Base-by-base conservation (phyloP, 1,140 invertebrate genomes). In the Cataglyphis hispanica region DNA sequence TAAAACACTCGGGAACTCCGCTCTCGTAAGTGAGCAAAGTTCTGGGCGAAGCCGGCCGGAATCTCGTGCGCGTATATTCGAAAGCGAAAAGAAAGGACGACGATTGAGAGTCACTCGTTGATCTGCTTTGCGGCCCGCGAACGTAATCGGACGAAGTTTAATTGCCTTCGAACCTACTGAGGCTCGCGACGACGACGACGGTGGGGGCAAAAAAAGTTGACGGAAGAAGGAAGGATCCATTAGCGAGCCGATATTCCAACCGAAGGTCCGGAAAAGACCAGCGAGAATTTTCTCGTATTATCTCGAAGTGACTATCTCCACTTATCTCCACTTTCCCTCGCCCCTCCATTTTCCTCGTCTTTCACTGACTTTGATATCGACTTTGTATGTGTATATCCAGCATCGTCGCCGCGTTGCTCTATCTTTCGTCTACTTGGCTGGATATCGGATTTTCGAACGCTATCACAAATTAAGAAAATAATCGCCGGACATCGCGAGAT, bases 231-330 rank as follows among this genome's bases (percentile, higher is more conserved):
- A 85, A 69, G 69, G 74, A 85, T 87, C 84, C 86, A 87, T 87
- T 87, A 87, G 84, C 53, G 84, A 80, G 27, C 13, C 76, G 84
- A 85, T 85, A 80, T 85, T 80, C 84, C 37, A 16, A 50, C 31
- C 81, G 43, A 37, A 53, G 34, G n/a, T 37, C 43, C 34, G 66
- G 22, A 50, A 11, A 43, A 56, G 77, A 34, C 16, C 46, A 40
- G n/a, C 58, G 43, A 53, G 84, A 81, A 85, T 85, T 85, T 85
- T 83, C 78, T 69, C 76, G 64, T 85, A 85, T 85, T 85, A 85
- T 85, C 84, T 85, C 53, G 78, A 83, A 61, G 58, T 72, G 43
- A n/a, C 61, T 77, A 46, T 77, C 74, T 77, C 74, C 61, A 77
- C 72, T 75, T 84, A 76, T 77, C 81, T 34, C 61, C 61, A 66